Base-by-base conservation (phyloP, 2,888 invertebrate species). In the Acanthosepion lycidas region DNA sequence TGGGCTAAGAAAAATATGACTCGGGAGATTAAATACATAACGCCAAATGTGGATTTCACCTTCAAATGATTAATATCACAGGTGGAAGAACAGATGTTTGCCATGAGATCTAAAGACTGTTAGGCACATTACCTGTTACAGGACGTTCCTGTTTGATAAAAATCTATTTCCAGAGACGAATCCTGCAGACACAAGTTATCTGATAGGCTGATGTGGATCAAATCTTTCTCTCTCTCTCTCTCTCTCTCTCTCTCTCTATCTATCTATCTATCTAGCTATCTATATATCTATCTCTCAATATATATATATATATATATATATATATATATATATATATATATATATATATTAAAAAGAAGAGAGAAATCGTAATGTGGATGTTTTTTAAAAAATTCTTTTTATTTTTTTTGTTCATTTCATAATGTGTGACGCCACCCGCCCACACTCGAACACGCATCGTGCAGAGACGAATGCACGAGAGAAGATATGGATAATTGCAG, bases 71-170 rank as follows among this genome's bases (percentile, higher is more conserved):
- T 78, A 78, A n/a, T n/a, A 78, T n/a, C n/a, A 18, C 78, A 78
- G 78, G 78, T 78, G 78, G 78, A 78, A 78, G 78, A 78, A 78
- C 78, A 78, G 78, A 78, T 78, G 78, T n/a, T 78, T 78, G 33
- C 78, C n/a, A 78, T 33, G n/a, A 78, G 78, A 78, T n/a, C n/a
- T n/a, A 33, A 78, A 78, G 78, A 33, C n/a, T 59, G 78, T 15
- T n/a, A 15, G 15, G 18, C n/a, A 78, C 78, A 78, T 78, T 78
- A 78, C 78, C 78, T 78, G 78, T 78, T 78, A 78, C 33, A 33
- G 78, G 78, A 78, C 78, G 18, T n/a, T 78, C 33, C 78, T 78
- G n/a, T 78, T n/a, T n/a, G 78, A 78, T 78, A 78, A n/a, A 42
- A 20, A 78, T 78, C 78, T 78, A 78, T 78, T 78, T 78, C 78